Conservation (phyloP, 2,888 invertebrate species). For the Ctenicera cuprea region DNA sequence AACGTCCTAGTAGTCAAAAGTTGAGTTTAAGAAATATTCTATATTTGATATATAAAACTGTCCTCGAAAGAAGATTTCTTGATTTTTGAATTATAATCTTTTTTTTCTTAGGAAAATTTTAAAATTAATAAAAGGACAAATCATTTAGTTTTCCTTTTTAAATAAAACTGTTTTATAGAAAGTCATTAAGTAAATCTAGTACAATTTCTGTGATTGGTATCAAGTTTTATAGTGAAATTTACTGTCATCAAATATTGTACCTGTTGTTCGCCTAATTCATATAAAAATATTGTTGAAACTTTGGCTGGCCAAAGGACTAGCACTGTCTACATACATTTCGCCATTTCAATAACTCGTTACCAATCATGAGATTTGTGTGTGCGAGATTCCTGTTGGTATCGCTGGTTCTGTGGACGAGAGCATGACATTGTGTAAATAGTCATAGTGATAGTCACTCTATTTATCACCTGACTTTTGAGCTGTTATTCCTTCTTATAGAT, state of each 20-base stretch:
- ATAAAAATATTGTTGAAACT: conserved; percentile 41
- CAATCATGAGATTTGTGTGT: conserved; percentile 61
- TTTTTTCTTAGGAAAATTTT: not conserved
- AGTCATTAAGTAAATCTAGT: conserved; percentile 16
- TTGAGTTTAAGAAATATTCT: not conserved
- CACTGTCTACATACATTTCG: conserved; percentile 22
- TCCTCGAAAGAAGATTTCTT: not conserved
- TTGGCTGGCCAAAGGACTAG: conserved; percentile 50
- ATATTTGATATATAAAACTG: conserved; percentile 20
- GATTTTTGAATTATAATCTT: not conserved
- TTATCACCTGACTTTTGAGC: conserved; percentile 65
- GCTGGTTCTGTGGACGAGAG: conserved; percentile 55
- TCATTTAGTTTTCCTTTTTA: not conserved
- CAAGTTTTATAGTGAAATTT: conserved; percentile 45
- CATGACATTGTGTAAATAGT: conserved; percentile 68
- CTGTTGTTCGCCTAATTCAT: conserved; percentile 45
- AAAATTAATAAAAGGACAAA: conserved; percentile 3
- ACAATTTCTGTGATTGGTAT: conserved; percentile 47
- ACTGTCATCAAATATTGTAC: conserved; percentile 41
- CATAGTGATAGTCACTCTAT: conserved; percentile 63
- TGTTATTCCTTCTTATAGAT: conserved; percentile 68
- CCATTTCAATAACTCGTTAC: conserved; percentile 55
- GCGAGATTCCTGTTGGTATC: conserved; percentile 37
- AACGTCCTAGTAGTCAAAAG: conserved; percentile 29
- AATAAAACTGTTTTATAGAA: conserved; percentile 12